A percentile compares a stretch with the other conserved stretches of the same genome.
Conservation (phyloP, 2,888 invertebrate species). For the Incurvaria masculella region DNA sequence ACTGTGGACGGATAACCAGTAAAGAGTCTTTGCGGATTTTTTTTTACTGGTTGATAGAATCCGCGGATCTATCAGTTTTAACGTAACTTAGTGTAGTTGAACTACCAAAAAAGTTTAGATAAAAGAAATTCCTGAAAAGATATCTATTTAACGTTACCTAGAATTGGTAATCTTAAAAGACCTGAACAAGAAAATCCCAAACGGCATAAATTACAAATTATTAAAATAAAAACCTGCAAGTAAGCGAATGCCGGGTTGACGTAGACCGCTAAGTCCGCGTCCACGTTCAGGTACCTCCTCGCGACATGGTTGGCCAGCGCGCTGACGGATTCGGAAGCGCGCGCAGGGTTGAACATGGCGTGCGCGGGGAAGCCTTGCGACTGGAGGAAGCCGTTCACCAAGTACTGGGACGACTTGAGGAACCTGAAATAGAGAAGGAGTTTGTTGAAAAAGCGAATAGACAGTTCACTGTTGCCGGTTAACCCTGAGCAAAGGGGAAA, state of each 20-base stretch:
- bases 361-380: slow-evolving; percentile 71
- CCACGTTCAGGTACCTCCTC: slow-evolving; percentile 66
- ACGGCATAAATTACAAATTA: neutral
- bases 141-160: neutral
- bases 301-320: slow-evolving; percentile 65
- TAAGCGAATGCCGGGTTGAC: slow-evolving; percentile 74
- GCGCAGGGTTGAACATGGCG: slow-evolving; percentile 64
- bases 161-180: neutral
- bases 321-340: slow-evolving; percentile 69
- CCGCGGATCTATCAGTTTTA: too few relatives aligned
- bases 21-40: too few relatives aligned
- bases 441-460: too few relatives aligned
- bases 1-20: too few relatives aligned
- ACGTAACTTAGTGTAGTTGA: too few relatives aligned
- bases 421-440: slow-evolving; percentile 65
- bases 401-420: slow-evolving; percentile 62
- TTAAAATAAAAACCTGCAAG: slow-evolving; percentile 46
- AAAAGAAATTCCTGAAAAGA: too few relatives aligned
- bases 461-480: too few relatives aligned
- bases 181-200: neutral
- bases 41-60: too few relatives aligned
- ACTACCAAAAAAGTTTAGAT: too few relatives aligned
- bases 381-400: slow-evolving; percentile 73
- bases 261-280: slow-evolving; percentile 69
- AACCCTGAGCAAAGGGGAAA: too few relatives aligned